Evolutionary conservation across 1,140 invertebrate species (phyloP).

Genomic region (Bombus soroeensis): DNA sequence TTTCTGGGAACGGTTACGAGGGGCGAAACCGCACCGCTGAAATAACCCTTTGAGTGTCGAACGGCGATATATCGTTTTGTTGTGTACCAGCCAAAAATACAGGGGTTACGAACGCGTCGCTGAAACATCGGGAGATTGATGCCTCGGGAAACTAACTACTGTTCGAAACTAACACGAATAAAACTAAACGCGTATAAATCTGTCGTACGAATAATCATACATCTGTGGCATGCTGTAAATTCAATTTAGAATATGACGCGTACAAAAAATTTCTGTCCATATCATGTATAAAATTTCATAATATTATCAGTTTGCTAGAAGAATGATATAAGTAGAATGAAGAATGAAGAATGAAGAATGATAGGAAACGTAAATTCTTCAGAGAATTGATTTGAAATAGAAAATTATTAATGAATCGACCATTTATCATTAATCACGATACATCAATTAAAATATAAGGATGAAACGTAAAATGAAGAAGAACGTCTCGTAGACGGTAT

Average conservation of each 20-base stretch:
- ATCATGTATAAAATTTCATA: neutral
- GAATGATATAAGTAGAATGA: too few relatives aligned
- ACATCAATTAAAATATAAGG: neutral
- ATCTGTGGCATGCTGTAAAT: neutral
- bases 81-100: constrained; percentile 33
- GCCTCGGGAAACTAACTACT: neutral
- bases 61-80: constrained; percentile 30
- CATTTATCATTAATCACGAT: too few relatives aligned
- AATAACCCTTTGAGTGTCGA: constrained; percentile 42
- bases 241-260: neutral
- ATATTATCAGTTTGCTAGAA: neutral
- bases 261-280: neutral
- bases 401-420: neutral
- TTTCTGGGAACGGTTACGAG: constrained; percentile 34
- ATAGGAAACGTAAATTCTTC: neutral
- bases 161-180: constrained; percentile 20
- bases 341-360: too few relatives aligned
- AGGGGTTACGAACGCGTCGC: constrained; percentile 16
- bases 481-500: neutral
- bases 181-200: constrained; percentile 32
- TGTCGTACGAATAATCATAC: neutral
- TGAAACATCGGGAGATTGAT: constrained; percentile 35
- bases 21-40: constrained; percentile 10
- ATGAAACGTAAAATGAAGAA: neutral
- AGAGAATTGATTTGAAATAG: too few relatives aligned